These are phyloP conservation scores for Suricata suricatta DNA, from an alignment of 2,113 vertebrate genomes.

Conservation along the genomic window DNA sequence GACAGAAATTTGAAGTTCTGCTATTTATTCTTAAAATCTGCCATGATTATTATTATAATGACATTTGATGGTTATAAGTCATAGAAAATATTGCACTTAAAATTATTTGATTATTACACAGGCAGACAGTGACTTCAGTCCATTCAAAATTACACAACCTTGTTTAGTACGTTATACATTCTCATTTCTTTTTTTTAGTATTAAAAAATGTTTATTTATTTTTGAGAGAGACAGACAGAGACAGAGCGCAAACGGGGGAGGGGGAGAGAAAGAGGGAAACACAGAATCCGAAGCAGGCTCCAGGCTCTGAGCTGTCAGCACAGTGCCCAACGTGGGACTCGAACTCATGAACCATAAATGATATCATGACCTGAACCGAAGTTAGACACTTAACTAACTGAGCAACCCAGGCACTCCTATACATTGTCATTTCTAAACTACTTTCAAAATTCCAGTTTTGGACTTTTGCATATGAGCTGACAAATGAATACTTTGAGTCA, in stretches of 20 bases:
- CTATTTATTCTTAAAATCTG: constrained; percentile 29
- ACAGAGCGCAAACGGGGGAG: no score
- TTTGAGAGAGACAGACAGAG: no score
- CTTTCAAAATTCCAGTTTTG: constrained; percentile 41
- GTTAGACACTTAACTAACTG: no score
- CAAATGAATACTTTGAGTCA: constrained; percentile 35
- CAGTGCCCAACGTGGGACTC: no score
- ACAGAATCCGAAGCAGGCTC: no score
- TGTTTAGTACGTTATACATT: not conserved
- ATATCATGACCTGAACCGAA: no score
- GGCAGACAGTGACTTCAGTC: not conserved
- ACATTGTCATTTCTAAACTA: not conserved
- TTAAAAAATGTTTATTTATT: no score
- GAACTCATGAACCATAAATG: no score
- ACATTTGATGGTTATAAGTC: constrained; percentile 13
- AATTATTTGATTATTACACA: constrained; percentile 30
- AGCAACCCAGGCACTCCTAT: not conserved
- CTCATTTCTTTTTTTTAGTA: not conserved
- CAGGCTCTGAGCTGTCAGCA: no score
- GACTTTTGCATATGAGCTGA: not conserved
- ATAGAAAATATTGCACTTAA: constrained; percentile 34
- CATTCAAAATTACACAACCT: not conserved
- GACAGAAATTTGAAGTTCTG: constrained; percentile 43
- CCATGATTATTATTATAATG: not conserved
- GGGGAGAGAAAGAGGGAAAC: no score